Evolutionary conservation across 2,113 vertebrate species (phyloP), one percentile per base, ranked within the genome.

Genomic region (Bubalus kerabau): DNA sequence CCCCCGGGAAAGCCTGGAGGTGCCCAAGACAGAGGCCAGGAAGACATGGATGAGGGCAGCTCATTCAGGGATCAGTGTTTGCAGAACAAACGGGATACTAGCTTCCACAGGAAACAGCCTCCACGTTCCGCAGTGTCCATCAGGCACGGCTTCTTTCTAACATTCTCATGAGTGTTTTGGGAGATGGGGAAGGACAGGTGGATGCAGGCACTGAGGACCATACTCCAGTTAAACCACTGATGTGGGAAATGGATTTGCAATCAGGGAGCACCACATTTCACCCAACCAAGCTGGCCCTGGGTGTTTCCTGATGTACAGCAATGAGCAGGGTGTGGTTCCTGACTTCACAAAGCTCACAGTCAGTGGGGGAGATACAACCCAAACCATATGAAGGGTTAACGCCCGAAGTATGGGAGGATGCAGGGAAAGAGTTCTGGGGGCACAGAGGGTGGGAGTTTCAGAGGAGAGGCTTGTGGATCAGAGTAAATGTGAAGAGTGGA

Each of bases 271-370:
- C 2, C 28, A 71, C 76, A 15, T 40, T 17, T 21, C 32, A 56
- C 21, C 28, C 40, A 57, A 19, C 7, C n/a, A 13, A 21, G 52
- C 43, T 9, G 28, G 21, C 80, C 46, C 5, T 36, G 50, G 56
- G 32, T 16, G 54, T 71, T 23, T 26, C 14, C 46, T 57, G 40
- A 32, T 8, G 57, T 5, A 46, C 2, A 82, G 85, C 32, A 21
- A 17, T 7, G 36, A 43, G 26, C 2, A 56, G 36, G n/a, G 23
- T 0, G 0, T 26, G 54, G 40, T 4, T 32, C 2, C 24, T 19
- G 28, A 21, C 46, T 85, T 15, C 3, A n/a, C 7, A 43, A 59
- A 59, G 78, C 40, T 57, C 60, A 14, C 4, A 21, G 54, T 46
- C 36, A 12, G 9, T 15, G 7, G 9, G 24, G 26, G 10, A 84